Evolutionary conservation across 2,113 vertebrate species (phyloP).

Genomic region (Hemiprocne comata): DNA sequence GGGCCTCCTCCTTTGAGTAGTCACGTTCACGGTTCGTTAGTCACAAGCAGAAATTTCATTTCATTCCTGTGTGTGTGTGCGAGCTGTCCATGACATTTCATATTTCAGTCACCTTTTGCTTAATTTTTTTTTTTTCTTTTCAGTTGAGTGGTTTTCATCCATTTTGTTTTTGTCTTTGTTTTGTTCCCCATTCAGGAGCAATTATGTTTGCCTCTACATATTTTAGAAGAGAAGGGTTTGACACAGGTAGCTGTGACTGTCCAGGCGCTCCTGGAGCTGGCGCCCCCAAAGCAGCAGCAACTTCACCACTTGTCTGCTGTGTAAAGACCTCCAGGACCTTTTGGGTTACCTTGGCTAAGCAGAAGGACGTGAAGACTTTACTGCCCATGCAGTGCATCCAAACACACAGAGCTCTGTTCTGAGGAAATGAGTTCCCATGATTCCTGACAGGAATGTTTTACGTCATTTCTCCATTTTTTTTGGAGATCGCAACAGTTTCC

Average conservation of each 20-base stretch:
- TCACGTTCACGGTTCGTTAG: neutral
- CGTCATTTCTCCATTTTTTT: constrained; percentile 80
- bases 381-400: constrained; percentile 62
- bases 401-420: constrained; percentile 61
- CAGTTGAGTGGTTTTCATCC: constrained; percentile 74
- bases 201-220: constrained; percentile 97
- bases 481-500: constrained; percentile 71
- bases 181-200: constrained; percentile 85
- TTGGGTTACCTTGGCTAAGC: constrained; percentile 60
- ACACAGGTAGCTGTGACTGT: constrained; percentile 92
- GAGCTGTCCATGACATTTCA: constrained; percentile 37
- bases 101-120: constrained; percentile 44
- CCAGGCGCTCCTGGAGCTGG: constrained; percentile 89
- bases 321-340: constrained; percentile 56
- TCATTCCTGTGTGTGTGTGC: neutral
- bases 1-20: neutral
- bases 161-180: constrained; percentile 75
- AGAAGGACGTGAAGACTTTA: constrained; percentile 63
- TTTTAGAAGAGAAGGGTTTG: constrained; percentile 97
- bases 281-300: constrained; percentile 85
- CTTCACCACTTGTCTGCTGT: constrained; percentile 74
- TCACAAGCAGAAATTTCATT: neutral
- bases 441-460: constrained; percentile 78
- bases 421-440: constrained; percentile 67
- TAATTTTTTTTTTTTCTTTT: constrained; percentile 68